Conservation (phyloP, 2,113 vertebrate genomes). For the Corythoichthys intestinalis region DNA sequence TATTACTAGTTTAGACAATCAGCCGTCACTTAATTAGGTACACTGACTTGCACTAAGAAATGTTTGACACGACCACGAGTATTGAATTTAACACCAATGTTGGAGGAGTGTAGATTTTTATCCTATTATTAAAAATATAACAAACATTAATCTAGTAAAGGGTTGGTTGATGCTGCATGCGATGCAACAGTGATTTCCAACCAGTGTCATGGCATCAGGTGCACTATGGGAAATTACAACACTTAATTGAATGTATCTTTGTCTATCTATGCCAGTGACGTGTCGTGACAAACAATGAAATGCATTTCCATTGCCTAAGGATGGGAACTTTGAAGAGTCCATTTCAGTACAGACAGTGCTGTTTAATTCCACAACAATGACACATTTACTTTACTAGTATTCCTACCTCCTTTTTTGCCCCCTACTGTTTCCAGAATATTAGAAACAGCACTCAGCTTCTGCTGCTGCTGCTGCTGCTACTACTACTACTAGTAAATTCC, state of each 20-base stretch:
- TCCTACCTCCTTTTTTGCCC: background rate
- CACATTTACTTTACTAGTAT: background rate
- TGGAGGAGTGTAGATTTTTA: background rate
- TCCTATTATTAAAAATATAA: background rate
- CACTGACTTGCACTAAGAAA: background rate
- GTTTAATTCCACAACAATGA: background rate
- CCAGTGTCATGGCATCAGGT: background rate
- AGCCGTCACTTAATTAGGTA: background rate
- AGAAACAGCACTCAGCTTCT: background rate
- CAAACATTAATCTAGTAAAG: background rate
- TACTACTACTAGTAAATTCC: background rate
- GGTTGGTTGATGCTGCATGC: background rate
- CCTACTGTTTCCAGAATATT: background rate
- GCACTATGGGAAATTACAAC: background rate
- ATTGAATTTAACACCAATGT: background rate
- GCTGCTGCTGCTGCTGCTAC: too few species aligned
- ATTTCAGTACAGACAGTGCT: background rate
- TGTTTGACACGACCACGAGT: background rate
- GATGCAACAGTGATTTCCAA: background rate
- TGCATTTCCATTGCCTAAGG: background rate
- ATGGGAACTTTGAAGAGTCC: background rate
- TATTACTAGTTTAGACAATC: background rate
- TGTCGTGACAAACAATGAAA: background rate
- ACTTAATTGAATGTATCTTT: background rate
- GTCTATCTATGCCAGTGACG: background rate